A percentile compares a stretch with the other conserved stretches of the same genome.
Conservation (phyloP, 2,797 vertebrate species). For the Melanotaenia parkinsoni region DNA sequence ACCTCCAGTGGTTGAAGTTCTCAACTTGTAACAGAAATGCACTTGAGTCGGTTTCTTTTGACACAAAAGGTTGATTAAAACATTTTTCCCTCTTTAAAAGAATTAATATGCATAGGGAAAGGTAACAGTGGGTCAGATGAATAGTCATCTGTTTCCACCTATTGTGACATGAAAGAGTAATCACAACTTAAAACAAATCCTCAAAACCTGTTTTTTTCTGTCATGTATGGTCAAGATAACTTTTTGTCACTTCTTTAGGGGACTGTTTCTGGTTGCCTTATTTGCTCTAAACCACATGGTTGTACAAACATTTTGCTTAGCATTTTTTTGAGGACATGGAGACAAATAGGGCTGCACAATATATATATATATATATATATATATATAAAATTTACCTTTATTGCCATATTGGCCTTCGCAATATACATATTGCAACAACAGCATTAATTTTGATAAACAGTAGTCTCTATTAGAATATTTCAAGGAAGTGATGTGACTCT, state of each 20-base stretch:
- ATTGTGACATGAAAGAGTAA: too few relatives aligned
- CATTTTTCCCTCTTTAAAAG: neutral
- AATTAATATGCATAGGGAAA: neutral
- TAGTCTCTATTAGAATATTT: too few relatives aligned
- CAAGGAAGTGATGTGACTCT: too few relatives aligned
- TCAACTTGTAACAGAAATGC: slow-evolving; percentile 16
- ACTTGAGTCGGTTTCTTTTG: neutral
- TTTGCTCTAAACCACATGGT: neutral
- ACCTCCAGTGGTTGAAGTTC: slow-evolving; percentile 37
- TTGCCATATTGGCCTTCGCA: too few relatives aligned
- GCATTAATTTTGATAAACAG: too few relatives aligned
- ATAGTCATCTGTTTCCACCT: neutral
- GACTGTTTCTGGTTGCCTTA: neutral
- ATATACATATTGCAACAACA: too few relatives aligned
- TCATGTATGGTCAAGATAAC: neutral
- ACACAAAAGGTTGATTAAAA: neutral
- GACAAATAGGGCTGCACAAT: too few relatives aligned
- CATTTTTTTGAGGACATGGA: neutral
- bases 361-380: too few relatives aligned
- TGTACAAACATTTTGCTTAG: neutral
- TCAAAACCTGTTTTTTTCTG: neutral
- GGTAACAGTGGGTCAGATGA: neutral
- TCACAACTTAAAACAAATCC: neutral
- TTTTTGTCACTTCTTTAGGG: too few relatives aligned
- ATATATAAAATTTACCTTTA: too few relatives aligned